A percentile compares a stretch with the other conserved stretches of the same genome.
These are phyloP conservation scores for Habroteleia sp. DNA, from an alignment of 2,888 invertebrate genomes.

Conservation along the genomic window DNA sequence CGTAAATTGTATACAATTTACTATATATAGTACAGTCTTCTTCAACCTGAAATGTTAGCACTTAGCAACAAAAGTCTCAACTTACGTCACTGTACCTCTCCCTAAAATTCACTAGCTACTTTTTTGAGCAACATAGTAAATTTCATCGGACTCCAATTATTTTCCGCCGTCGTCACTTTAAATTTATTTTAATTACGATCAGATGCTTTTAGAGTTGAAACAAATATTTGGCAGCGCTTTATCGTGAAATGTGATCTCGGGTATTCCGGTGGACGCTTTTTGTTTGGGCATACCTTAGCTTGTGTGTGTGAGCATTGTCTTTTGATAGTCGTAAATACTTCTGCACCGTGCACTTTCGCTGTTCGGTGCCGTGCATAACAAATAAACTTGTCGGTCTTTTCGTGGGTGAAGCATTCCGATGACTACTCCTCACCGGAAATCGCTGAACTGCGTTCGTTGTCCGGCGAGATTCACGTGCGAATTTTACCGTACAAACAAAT, in stretches of 20 bases:
- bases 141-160: conserved; percentile 31
- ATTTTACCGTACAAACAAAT: conserved; percentile 3
- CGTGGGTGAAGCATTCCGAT: conserved; percentile 56
- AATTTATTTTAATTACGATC: conserved; percentile 57
- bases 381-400: conserved; percentile 60
- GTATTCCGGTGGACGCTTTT: conserved; percentile 45
- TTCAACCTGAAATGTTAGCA: too few species aligned
- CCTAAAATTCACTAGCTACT: neutral
- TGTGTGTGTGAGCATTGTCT: conserved; percentile 72
- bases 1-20: too few species aligned
- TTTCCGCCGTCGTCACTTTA: conserved; percentile 42
- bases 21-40: too few species aligned
- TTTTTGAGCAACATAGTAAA: neutral
- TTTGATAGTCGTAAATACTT: conserved; percentile 75
- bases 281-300: conserved; percentile 15
- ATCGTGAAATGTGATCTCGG: conserved; percentile 43
- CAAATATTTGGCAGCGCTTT: conserved; percentile 57
- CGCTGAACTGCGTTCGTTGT: conserved; percentile 13
- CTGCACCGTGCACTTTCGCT: conserved; percentile 67
- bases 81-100: too few species aligned
- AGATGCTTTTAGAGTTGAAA: conserved; percentile 49
- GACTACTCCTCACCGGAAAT: conserved; percentile 51
- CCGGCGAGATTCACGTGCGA: conserved; percentile 7
- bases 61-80: too few species aligned
- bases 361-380: conserved; percentile 59